Percentiles rank a stretch among this genome's conserved stretches.
Conservation (phyloP, 53 echinoderm and acorn worm genomes). For the Crossaster papposus region DNA sequence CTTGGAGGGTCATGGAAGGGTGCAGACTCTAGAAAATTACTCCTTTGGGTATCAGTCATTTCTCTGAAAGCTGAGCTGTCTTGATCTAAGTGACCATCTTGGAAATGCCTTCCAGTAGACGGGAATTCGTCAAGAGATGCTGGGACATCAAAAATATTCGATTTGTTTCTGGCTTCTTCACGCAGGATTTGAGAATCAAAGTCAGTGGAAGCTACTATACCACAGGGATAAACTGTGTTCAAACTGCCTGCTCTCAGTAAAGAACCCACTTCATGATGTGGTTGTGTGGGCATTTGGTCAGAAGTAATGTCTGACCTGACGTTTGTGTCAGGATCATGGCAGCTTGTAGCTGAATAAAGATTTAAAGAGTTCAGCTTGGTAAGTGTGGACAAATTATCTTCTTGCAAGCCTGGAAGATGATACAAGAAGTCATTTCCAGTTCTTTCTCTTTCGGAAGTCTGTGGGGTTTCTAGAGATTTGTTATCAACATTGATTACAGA, state of each 20-base stretch:
- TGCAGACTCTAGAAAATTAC: neutral
- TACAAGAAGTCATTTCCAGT: no score
- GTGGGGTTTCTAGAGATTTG: neutral
- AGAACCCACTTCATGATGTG: neutral
- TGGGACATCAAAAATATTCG: neutral
- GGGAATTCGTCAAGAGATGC: neutral
- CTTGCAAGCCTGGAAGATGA: neutral
- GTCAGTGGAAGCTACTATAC: neutral
- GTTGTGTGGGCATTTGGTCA: neutral
- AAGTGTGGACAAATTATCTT: neutral
- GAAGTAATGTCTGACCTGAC: neutral
- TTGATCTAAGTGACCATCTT: neutral
- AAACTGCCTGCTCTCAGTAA: neutral
- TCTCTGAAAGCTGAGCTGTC: constrained; percentile 4
- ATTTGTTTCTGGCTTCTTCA: neutral
- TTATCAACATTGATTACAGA: neutral
- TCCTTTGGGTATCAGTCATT: neutral
- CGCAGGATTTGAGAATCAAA: neutral
- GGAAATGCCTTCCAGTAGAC: neutral
- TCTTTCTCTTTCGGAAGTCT: neutral
- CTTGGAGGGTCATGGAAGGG: neutral
- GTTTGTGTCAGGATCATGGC: constrained; percentile 1
- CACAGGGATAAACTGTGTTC: neutral
- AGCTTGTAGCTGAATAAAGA: neutral
- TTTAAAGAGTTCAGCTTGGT: neutral